Conservation (phyloP, 2,888 invertebrate species). For the Rhaphigaster nebulosa region DNA sequence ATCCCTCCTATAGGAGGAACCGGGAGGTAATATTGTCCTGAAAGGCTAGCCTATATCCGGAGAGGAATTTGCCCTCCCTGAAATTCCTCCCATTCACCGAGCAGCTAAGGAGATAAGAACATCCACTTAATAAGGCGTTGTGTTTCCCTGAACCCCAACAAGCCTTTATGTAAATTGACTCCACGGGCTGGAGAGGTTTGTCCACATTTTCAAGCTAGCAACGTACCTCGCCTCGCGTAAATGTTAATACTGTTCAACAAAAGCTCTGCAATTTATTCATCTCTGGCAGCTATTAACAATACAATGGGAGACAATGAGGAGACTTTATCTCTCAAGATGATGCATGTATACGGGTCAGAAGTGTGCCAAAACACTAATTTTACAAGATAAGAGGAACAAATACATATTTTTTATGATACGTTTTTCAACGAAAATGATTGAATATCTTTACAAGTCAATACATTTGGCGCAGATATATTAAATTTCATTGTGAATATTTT, state of each 20-base stretch:
- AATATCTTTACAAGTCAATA: too few relatives aligned
- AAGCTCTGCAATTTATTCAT: neutral
- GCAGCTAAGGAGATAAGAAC: conserved; percentile 47
- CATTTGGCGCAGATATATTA: too few relatives aligned
- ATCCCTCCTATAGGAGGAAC: neutral
- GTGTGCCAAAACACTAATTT: neutral
- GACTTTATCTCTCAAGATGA: conserved; percentile 18
- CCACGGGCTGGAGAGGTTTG: neutral
- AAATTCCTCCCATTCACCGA: conserved; percentile 15
- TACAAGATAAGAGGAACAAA: neutral
- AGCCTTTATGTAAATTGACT: conserved; percentile 42
- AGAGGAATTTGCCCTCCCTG: conserved; percentile 28
- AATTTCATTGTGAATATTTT: too few relatives aligned
- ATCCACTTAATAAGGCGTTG: conserved; percentile 50
- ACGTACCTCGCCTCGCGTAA: neutral
- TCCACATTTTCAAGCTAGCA: neutral
- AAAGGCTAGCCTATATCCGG: neutral
- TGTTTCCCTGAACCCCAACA: conserved; percentile 27
- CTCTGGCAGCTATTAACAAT: neutral
- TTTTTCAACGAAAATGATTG: too few relatives aligned
- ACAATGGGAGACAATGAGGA: conserved; percentile 5
- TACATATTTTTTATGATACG: too few relatives aligned
- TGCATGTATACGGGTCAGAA: neutral
- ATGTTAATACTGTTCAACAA: conserved; percentile 43
- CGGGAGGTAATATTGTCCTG: neutral